phyloP scores from a whole-genome alignment of 2,888 invertebrate genomes.

The Hirudinaria manillensis region DNA sequence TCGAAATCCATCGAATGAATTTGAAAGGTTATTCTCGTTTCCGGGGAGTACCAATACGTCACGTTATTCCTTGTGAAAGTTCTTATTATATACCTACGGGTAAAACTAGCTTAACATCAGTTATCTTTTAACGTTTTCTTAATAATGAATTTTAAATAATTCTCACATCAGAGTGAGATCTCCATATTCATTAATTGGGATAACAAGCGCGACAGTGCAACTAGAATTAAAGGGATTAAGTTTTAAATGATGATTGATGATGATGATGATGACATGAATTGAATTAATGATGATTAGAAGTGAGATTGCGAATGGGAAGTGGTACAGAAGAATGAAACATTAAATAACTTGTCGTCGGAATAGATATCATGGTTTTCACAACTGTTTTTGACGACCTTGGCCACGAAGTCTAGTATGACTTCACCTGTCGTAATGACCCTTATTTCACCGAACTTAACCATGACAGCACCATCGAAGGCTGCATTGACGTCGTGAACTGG shows the following conservation, averaged over 20 bases:
- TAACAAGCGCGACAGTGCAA: background rate
- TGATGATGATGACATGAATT: too few species aligned
- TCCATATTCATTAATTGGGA: background rate
- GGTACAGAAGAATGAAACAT: background rate
- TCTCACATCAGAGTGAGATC: background rate
- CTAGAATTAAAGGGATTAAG: background rate
- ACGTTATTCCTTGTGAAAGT: background rate
- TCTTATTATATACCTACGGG: background rate
- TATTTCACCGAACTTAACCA: conserved; percentile 2
- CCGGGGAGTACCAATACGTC: conserved; percentile 22
- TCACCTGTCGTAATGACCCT: background rate
- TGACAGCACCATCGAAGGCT: conserved; percentile 4
- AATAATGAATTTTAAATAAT: background rate
- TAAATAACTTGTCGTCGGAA: too few species aligned
- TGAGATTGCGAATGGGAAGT: background rate
- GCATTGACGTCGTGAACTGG: background rate
- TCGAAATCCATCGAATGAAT: background rate
- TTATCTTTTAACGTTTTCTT: background rate
- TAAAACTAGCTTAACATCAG: background rate
- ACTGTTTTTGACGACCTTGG: background rate
- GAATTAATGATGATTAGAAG: too few species aligned
- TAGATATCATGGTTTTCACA: background rate
- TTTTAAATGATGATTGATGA: too few species aligned
- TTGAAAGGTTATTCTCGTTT: background rate
- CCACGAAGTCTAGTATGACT: background rate